Percentiles rank a stretch among this genome's conserved stretches.
Conservation (phyloP, 2,797 vertebrate species). For the Arctocebus calabarensis region DNA sequence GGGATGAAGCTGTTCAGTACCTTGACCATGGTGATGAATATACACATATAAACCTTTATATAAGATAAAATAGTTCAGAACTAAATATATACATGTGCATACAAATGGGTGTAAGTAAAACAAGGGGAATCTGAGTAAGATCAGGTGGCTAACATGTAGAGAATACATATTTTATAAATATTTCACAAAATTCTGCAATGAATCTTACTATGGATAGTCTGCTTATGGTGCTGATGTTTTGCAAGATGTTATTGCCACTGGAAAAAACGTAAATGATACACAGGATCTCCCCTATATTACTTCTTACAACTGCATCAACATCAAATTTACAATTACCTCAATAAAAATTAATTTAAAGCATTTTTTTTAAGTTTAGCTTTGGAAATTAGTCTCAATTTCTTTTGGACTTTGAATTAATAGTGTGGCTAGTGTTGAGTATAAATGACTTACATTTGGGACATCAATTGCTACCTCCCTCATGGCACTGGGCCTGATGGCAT, state of each 20-base stretch:
- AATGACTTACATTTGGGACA: slow-evolving; percentile 94
- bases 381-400: background rate
- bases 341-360: background rate
- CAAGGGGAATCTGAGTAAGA: background rate
- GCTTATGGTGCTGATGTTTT: background rate
- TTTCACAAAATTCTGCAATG: too few species aligned
- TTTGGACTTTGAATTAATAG: slow-evolving; percentile 6
- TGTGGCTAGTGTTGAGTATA: background rate
- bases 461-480: slow-evolving; percentile 98
- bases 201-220: background rate
- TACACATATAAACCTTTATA: background rate
- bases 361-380: slow-evolving; percentile 9
- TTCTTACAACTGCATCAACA: background rate
- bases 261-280: background rate
- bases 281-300: background rate
- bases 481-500: slow-evolving; percentile 95
- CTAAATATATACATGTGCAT: background rate
- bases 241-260: background rate
- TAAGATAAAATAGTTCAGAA: background rate
- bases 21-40: background rate
- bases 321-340: background rate
- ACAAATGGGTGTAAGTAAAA: background rate
- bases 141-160: too few species aligned
- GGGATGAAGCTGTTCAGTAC: background rate
- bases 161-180: too few species aligned